Base-by-base conservation (phyloP, 1,140 invertebrate species). In the Papilio polytes region DNA sequence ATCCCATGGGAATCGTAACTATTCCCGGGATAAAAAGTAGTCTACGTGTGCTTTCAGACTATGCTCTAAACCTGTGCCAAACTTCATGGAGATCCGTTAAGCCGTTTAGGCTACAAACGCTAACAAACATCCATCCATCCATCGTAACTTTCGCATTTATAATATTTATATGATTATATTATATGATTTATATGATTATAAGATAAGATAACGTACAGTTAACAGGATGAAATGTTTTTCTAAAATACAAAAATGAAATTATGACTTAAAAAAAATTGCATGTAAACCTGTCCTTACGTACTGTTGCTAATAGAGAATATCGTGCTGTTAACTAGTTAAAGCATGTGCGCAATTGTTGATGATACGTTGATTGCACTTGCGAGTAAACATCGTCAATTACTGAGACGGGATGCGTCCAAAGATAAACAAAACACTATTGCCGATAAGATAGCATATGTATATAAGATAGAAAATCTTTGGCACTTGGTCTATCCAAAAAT, bases 281-380 rank as follows among this genome's bases (percentile, higher is more conserved):
- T 70, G 26, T 70, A 36, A 31, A 70, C 63, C 12, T 7, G 4
- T 4, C 63, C 31, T 70, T 31, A 36, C 4, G 0, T 31, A 70
- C 26, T 70, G 59, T 63, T 59, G 22, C 20, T 36, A 31, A 31
- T 36, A 36, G 26, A 70, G 12, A 70, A 31, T 70, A n/a, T 70
- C 63, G 63, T 70, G 63, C 63, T 70, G 63, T 15, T 31, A 70
- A 70, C 12, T 70, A 70, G 4, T 70, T 15, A 26, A 63, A 22
- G 56, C 56, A 20, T 63, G 26, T 70, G 63, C 22, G 63, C 26
- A 70, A 70, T 70, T 36, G 63, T 36, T 70, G 63, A 66, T 66
- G 59, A 70, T 70, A 70, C 63, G 63, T 70, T 36, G 26, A 70
- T 70, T 70, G 63, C 26, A 70, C 13, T 70, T 70, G 26, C 13